Evolutionary conservation across 2,888 invertebrate species (phyloP).

Genomic region (Chalcosyrphus nemorum): DNA sequence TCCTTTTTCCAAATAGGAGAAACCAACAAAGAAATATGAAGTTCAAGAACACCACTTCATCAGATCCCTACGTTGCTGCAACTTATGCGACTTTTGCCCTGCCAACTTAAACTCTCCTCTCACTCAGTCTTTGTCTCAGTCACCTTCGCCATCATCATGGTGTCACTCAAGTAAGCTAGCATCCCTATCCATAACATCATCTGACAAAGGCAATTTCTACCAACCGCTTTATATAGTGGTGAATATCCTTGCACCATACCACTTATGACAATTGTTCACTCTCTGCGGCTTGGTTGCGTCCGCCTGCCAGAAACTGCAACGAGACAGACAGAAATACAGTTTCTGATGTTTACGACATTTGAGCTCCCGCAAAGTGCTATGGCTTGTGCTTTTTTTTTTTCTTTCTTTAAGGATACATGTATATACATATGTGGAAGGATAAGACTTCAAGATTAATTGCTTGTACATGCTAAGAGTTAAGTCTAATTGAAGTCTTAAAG

Average conservation of each 20-base stretch:
- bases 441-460: conserved; percentile 14
- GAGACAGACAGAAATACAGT: neutral
- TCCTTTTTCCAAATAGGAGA: conserved; percentile 12
- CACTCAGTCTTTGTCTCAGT: conserved; percentile 11
- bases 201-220: conserved; percentile 35
- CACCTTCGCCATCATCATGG: conserved; percentile 48
- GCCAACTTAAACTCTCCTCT: conserved; percentile 1
- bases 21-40: conserved; percentile 14
- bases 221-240: conserved; percentile 8
- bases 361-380: neutral
- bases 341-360: conserved; percentile 27
- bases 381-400: neutral
- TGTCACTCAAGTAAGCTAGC: conserved; percentile 53
- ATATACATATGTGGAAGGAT: neutral
- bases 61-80: conserved; percentile 11
- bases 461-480: neutral
- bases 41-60: conserved; percentile 51
- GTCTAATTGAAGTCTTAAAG: neutral
- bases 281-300: neutral
- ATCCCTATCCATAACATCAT: conserved; percentile 34
- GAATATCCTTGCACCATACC: conserved; percentile 45
- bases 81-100: conserved; percentile 19
- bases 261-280: conserved; percentile 55
- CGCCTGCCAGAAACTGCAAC: neutral
- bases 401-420: neutral